Base-by-base conservation (phyloP, 1,140 invertebrate species). In the Oryctes rhinoceros region DNA sequence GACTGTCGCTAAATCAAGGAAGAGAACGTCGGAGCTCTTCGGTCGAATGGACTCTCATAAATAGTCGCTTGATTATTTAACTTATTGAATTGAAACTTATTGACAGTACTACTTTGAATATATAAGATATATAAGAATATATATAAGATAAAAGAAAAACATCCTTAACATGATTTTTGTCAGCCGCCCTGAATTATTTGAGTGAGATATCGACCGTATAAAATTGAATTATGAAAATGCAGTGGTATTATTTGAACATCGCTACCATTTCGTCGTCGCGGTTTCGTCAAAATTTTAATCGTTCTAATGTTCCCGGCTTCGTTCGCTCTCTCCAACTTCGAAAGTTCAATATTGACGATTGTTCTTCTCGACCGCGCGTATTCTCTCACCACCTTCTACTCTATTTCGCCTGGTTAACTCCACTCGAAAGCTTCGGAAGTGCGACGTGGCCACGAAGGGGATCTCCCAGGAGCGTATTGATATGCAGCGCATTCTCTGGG, bases 311-410 rank as follows among this genome's bases (percentile, higher is more conserved):
- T 35, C 65, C 4, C 6, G 37, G 53, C 6, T 59, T 71, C 65
- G 18, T 71, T 30, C 65, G 24, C 24, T 15, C 13, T 62, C 20
- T 30, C 24, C 65, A 13, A 15, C 53, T 71, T 24, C 4, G 3
- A 30, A 71, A 71, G 65, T 71, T 71, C 65, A 71, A 71, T 71
- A 71, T 71, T 71, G 65, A 71, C 65, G 65, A 71, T 35, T 71
- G 65, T 71, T 71, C 65, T 37, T 71, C 20, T 13, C 65, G 24
- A 71, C 35, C 65, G 65, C 18, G 20, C 65, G 20, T 7, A 1
- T 37, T 37, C 65, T 37, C 65, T 4, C 65, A 11, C 65, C 24
- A 24, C 65, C 2, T 30, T 30, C 11, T 10, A 24, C 35, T 15
- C 18, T 37, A 15, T 24, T 71, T 35, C 20, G 53, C 53, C 53